A percentile compares a stretch with the other conserved stretches of the same genome.
phyloP scores from a whole-genome alignment of 2,888 invertebrate genomes.

The Drosophila macrothrix region DNA sequence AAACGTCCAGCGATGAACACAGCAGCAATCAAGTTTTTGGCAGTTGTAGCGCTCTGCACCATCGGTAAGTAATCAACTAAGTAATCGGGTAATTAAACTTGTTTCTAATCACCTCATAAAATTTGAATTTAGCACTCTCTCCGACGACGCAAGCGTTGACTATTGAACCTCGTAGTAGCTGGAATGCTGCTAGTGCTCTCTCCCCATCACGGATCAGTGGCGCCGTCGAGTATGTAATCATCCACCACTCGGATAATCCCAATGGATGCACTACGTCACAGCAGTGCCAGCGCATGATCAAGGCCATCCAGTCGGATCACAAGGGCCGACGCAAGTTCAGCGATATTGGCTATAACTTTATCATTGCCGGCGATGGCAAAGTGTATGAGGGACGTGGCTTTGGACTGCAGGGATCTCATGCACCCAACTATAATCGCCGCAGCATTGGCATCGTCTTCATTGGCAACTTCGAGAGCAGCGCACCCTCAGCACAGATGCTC shows the following conservation, averaged over 20 bases:
- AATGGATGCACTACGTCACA: slow-evolving; percentile 87
- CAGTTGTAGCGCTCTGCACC: slow-evolving; percentile 44
- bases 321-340: slow-evolving; percentile 87
- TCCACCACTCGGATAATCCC: slow-evolving; percentile 89
- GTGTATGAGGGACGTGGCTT: slow-evolving; percentile 91
- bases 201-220: slow-evolving; percentile 84
- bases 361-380: slow-evolving; percentile 90
- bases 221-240: slow-evolving; percentile 89
- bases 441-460: slow-evolving; percentile 90
- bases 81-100: background rate
- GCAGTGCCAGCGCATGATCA: slow-evolving; percentile 87
- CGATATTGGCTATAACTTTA: slow-evolving; percentile 90
- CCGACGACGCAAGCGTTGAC: slow-evolving; percentile 51
- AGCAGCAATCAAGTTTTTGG: slow-evolving; percentile 43
- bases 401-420: slow-evolving; percentile 89
- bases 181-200: slow-evolving; percentile 87
- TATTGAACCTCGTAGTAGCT: slow-evolving; percentile 85
- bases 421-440: slow-evolving; percentile 88
- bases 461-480: slow-evolving; percentile 85
- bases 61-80: slow-evolving; percentile 64
- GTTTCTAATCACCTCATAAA: slow-evolving; percentile 5
- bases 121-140: slow-evolving; percentile 33
- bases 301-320: slow-evolving; percentile 88
- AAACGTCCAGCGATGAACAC: slow-evolving; percentile 40
- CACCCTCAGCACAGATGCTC: slow-evolving; percentile 87